phyloP scores from a whole-genome alignment of 2,797 vertebrate species.

The Helicolenus hilgendorfi region DNA sequence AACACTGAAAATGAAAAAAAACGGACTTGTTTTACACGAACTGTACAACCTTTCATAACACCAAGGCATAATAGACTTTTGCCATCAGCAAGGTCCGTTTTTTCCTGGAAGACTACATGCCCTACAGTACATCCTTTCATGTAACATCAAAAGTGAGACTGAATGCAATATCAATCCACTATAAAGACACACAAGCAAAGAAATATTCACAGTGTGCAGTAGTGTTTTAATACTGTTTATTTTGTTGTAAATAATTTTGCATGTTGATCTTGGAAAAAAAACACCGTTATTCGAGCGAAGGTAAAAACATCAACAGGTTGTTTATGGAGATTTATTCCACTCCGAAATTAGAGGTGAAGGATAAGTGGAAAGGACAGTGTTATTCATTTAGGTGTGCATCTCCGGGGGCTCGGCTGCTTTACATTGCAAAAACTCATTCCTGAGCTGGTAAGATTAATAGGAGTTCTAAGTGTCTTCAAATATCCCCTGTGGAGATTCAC shows the following conservation, averaged over 20 bases:
- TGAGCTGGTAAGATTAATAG: conserved; percentile 55
- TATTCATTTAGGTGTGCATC: conserved; percentile 52
- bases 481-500: conserved; percentile 54
- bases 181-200: neutral
- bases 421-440: conserved; percentile 48
- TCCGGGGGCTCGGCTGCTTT: conserved; percentile 23
- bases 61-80: neutral
- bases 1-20: conserved; percentile 20
- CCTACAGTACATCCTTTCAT: conserved; percentile 2
- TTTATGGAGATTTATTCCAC: conserved; percentile 66
- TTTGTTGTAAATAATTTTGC: neutral
- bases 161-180: neutral
- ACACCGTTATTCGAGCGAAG: neutral
- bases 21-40: neutral
- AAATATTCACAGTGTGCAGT: neutral
- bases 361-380: conserved; percentile 42
- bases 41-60: neutral
- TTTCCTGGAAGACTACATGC: neutral
- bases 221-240: neutral
- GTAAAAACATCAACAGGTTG: conserved; percentile 10
- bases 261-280: neutral
- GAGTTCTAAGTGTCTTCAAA: conserved; percentile 60
- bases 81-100: neutral
- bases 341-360: conserved; percentile 54
- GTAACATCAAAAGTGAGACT: conserved; percentile 1